Evolutionary conservation across 1,140 invertebrate genomes (phyloP).

Genomic region (Papilio polytes): DNA sequence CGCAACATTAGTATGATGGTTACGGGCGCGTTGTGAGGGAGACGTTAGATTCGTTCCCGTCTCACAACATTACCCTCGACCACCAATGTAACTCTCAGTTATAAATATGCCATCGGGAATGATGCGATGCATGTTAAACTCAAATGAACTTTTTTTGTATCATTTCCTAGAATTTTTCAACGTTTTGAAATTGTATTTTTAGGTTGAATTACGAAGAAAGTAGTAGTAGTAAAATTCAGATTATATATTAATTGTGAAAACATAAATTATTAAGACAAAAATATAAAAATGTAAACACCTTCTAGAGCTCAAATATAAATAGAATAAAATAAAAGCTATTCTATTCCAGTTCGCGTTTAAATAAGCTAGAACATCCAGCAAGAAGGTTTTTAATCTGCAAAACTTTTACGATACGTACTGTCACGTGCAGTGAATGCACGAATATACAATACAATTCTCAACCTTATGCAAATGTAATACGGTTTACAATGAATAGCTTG

Average conservation of each 20-base stretch:
- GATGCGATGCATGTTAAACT: conserved; percentile 17
- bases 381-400: conserved; percentile 17
- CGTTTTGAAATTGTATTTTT: background rate
- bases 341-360: background rate
- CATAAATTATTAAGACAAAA: background rate
- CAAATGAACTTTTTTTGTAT: background rate
- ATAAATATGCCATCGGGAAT: conserved; percentile 37
- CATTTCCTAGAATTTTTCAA: background rate
- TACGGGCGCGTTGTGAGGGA: conserved; percentile 42
- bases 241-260: background rate
- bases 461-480: background rate
- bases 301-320: background rate
- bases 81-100: conserved; percentile 43
- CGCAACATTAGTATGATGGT: conserved; percentile 51
- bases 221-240: background rate
- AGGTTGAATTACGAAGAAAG: background rate
- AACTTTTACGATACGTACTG: conserved; percentile 18
- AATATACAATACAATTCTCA: background rate
- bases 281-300: background rate
- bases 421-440: conserved; percentile 17
- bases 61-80: conserved; percentile 52
- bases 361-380: conserved; percentile 18
- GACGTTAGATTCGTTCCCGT: conserved; percentile 55
- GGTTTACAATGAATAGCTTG: background rate
- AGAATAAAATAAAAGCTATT: background rate